A percentile compares a stretch with the other conserved stretches of the same genome.
phyloP scores from a whole-genome alignment of 1,140 invertebrate genomes.

The Ganaspis sp. region DNA sequence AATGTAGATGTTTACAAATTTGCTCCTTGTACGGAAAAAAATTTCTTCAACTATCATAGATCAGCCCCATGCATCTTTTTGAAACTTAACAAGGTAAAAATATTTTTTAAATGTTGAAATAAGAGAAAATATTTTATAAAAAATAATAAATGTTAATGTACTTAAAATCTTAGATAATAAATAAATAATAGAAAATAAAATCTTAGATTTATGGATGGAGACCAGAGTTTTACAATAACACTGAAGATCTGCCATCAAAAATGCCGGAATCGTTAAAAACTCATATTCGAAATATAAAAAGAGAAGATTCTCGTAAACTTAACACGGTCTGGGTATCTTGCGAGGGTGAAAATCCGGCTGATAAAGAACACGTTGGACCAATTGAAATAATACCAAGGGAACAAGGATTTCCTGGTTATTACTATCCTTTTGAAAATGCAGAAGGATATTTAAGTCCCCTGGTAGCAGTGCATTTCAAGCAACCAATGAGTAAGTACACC shows the following conservation, averaged over 20 bases:
- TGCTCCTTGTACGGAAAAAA: constrained; percentile 82
- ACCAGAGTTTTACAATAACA: constrained; percentile 83
- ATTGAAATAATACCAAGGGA: constrained; percentile 80
- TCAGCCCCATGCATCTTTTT: constrained; percentile 89
- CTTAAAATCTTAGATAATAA: not conserved
- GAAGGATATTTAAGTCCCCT: constrained; percentile 92
- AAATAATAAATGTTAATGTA: too few species aligned
- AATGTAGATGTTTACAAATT: constrained; percentile 80
- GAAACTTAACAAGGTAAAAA: constrained; percentile 86
- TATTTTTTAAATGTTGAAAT: too few species aligned
- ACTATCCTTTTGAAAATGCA: constrained; percentile 87
- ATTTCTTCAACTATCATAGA: constrained; percentile 86
- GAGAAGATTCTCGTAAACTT: constrained; percentile 66
- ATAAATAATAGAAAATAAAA: too few species aligned
- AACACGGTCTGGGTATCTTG: constrained; percentile 92
- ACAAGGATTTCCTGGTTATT: constrained; percentile 88
- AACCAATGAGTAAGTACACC: constrained; percentile 82
- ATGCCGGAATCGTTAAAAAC: constrained; percentile 82
- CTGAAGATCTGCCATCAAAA: constrained; percentile 77
- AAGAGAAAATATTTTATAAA: too few species aligned
- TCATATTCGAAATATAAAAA: constrained; percentile 74
- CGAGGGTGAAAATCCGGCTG: constrained; percentile 92
- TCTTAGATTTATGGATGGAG: constrained; percentile 85
- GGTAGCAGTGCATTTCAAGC: constrained; percentile 89
- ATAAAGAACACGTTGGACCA: constrained; percentile 90